Conservation (phyloP, 2,113 vertebrate genomes). For the Pungitius pungitius region DNA sequence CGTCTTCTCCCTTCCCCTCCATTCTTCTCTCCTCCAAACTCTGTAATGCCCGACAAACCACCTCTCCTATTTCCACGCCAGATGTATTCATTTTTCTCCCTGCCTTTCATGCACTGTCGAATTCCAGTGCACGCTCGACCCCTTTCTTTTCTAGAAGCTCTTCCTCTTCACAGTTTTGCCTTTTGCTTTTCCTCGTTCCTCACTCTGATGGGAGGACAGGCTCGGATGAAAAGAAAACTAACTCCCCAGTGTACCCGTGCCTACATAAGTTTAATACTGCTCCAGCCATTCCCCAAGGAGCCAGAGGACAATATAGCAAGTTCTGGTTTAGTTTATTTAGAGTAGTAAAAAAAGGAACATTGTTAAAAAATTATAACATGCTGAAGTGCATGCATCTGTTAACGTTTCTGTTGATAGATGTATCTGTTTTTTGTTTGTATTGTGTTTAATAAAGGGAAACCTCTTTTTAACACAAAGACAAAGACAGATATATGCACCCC, state of each 20-base stretch:
- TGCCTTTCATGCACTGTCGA: slow-evolving; percentile 60
- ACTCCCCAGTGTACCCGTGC: slow-evolving; percentile 25
- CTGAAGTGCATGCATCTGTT: not conserved
- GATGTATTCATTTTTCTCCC: slow-evolving; percentile 59
- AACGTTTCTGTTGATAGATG: too few relatives aligned
- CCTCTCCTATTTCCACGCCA: slow-evolving; percentile 62
- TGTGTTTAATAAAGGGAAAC: not conserved
- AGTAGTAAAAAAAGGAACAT: not conserved
- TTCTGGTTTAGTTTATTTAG: slow-evolving; percentile 25
- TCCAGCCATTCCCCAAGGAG: slow-evolving; percentile 4
- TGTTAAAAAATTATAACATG: not conserved
- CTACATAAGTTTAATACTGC: slow-evolving; percentile 28
- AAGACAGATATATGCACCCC: not conserved
- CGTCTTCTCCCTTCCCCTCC: slow-evolving; percentile 27
- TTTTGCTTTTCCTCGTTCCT: slow-evolving; percentile 39
- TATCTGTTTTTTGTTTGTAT: not conserved
- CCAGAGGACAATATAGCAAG: slow-evolving; percentile 30
- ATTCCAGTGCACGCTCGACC: slow-evolving; percentile 54
- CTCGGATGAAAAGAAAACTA: slow-evolving; percentile 40
- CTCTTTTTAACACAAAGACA: not conserved
- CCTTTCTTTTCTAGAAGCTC: slow-evolving; percentile 42
- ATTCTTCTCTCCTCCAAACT: slow-evolving; percentile 53
- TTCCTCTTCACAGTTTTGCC: slow-evolving; percentile 42
- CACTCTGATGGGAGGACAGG: slow-evolving; percentile 36
- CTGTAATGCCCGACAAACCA: slow-evolving; percentile 50